phyloP scores from a whole-genome alignment of 2,888 invertebrate species.

The Nezara viridula region DNA sequence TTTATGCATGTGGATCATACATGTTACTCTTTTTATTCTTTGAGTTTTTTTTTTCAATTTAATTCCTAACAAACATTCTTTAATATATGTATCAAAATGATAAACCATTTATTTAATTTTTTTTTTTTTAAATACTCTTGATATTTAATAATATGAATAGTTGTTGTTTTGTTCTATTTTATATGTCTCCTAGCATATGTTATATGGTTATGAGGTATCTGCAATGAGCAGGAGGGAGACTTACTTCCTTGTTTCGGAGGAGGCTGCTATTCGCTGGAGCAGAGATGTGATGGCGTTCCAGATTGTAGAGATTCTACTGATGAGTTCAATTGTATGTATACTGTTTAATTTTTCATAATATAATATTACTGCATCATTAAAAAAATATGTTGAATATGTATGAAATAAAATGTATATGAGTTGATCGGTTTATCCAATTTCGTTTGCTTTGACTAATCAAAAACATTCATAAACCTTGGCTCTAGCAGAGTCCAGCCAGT shows the following conservation, averaged over 20 bases:
- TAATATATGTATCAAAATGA: neutral
- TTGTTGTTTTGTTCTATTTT: conserved; percentile 29
- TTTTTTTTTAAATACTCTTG: neutral
- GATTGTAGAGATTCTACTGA: conserved; percentile 70
- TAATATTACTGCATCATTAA: neutral
- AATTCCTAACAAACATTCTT: too few relatives aligned
- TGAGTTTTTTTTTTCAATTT: too few relatives aligned
- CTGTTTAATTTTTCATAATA: neutral
- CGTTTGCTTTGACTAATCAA: too few relatives aligned
- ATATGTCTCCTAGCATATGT: conserved; percentile 56
- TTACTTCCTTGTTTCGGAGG: conserved; percentile 60
- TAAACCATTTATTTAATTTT: conserved; percentile 37
- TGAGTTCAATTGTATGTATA: conserved; percentile 69
- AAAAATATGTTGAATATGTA: neutral
- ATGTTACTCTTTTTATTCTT: too few relatives aligned
- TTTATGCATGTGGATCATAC: too few relatives aligned
- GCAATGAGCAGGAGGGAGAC: conserved; percentile 38
- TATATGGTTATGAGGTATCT: conserved; percentile 57
- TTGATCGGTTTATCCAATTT: too few relatives aligned
- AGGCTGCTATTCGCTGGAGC: conserved; percentile 63
- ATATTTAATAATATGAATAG: conserved; percentile 35
- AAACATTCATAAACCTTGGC: too few relatives aligned
- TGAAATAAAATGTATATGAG: neutral
- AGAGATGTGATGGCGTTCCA: conserved; percentile 69
- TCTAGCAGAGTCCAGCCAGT: too few relatives aligned